These are phyloP conservation scores for Ariopsis seemanni DNA, from an alignment of 2,113 vertebrate species.

Conservation along the genomic window DNA sequence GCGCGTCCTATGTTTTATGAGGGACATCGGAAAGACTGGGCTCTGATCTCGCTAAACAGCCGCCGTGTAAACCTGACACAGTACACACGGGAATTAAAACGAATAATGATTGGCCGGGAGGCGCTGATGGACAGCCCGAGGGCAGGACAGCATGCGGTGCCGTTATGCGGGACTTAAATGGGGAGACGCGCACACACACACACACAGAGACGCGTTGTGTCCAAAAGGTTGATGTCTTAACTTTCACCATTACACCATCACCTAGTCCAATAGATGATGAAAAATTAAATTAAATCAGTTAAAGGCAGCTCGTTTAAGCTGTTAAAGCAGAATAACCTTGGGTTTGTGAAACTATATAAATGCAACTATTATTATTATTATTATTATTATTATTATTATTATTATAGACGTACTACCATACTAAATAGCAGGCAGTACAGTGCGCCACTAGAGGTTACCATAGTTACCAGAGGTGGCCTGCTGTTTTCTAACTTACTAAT, in stretches of 20 bases:
- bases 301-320: neutral
- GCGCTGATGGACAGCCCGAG: slow-evolving; percentile 54
- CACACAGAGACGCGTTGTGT: neutral
- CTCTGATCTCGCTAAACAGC: slow-evolving; percentile 48
- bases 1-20: slow-evolving; percentile 37
- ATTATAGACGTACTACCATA: too few relatives aligned
- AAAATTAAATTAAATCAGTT: neutral
- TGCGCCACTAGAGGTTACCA: slow-evolving; percentile 16
- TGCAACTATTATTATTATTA: too few relatives aligned
- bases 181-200: neutral
- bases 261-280: too few relatives aligned
- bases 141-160: slow-evolving; percentile 52
- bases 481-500: neutral
- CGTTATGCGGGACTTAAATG: slow-evolving; percentile 49
- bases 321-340: neutral
- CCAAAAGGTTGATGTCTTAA: neutral
- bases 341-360: too few relatives aligned
- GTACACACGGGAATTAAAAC: slow-evolving; percentile 47
- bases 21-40: slow-evolving; percentile 12
- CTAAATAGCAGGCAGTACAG: neutral
- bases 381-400: too few relatives aligned
- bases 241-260: neutral
- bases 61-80: slow-evolving; percentile 43
- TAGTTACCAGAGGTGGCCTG: slow-evolving; percentile 10
- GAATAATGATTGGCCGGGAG: slow-evolving; percentile 53